Percentiles rank a stretch among this genome's conserved stretches.
These are phyloP conservation scores for Mormyrus iriodes DNA, from an alignment of 2,113 vertebrate genomes.

Conservation along the genomic window DNA sequence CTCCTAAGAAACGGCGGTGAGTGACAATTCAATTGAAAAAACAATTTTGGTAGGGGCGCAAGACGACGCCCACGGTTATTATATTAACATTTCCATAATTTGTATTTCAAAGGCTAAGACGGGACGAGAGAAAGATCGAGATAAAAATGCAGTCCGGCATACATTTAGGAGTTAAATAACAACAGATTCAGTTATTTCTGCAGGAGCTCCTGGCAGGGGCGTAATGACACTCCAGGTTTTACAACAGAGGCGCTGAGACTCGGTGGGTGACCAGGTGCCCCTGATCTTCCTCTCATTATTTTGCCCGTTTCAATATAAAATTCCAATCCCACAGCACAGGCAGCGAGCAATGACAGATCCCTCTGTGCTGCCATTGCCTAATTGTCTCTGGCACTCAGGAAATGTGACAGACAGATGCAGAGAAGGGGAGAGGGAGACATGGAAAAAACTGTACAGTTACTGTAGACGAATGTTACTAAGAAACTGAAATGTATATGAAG, in stretches of 20 bases:
- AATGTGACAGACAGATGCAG: conserved; percentile 29
- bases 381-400: conserved; percentile 12
- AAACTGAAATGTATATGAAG: neutral
- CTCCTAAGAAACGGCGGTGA: neutral
- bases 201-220: neutral
- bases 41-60: neutral
- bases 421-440: conserved; percentile 20
- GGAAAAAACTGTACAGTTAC: neutral
- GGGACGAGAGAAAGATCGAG: neutral
- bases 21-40: conserved; percentile 18
- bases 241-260: neutral
- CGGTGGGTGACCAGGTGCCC: neutral
- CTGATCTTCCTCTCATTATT: neutral
- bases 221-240: neutral
- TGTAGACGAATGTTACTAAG: neutral
- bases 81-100: conserved; percentile 20
- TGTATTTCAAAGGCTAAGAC: conserved; percentile 11
- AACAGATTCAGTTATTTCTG: neutral
- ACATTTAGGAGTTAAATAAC: conserved; percentile 14
- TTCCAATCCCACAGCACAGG: neutral
- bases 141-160: neutral
- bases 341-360: neutral
- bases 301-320: conserved; percentile 14
- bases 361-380: neutral
- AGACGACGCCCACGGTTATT: conserved; percentile 8